Base-by-base conservation (phyloP, 1,140 invertebrate species). In the Telenomus remus region DNA sequence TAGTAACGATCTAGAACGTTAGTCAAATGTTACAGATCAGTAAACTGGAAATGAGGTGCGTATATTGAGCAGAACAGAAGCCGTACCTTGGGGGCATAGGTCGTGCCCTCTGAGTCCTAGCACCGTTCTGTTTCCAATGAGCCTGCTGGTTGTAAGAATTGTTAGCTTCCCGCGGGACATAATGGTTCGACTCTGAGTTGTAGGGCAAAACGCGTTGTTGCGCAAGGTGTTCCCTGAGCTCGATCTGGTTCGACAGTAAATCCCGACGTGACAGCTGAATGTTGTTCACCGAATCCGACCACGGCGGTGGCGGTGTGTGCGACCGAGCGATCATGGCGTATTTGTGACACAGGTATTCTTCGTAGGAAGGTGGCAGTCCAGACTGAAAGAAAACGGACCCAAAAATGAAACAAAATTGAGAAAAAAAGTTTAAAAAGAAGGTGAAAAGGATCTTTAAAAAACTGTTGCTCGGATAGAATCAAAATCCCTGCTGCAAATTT, bases 221-320 rank as follows among this genome's bases (percentile, higher is more conserved):
- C 10, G 79, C 69, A 7, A 87, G 56, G 47, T 86, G 85, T 44
- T 87, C 85, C n/a, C 81, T 72, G 0, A 84, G 75, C 13, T 87
- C 86, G 0, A 81, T 80, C 14, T 85, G 84, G 34, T 79, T 85
- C 10, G 79, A 78, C 39, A 84, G 16, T 1, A 82, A 47, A 10
- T 87, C 81, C 12, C 81, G 82, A 19, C 83, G 80, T 6, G 79
- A 55, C 37, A 83, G 82, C 3, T 80, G 78, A 1, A 80, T 78
- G 14, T 73, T 66, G 37, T 42, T 81, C 4, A 79, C 54, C 0
- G 84, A 83, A 19, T 87, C 85, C 4, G 87, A 84, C 87, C 87
- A 88, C 0, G 87, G 86, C 1, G 86, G 87, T 1, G 87, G 87
- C 0, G 86, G 87, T 15, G 87, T 87, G 37, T 86, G 86, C 8